phyloP scores from a whole-genome alignment of 1,140 invertebrate species.

The Pteromalus puparum region DNA sequence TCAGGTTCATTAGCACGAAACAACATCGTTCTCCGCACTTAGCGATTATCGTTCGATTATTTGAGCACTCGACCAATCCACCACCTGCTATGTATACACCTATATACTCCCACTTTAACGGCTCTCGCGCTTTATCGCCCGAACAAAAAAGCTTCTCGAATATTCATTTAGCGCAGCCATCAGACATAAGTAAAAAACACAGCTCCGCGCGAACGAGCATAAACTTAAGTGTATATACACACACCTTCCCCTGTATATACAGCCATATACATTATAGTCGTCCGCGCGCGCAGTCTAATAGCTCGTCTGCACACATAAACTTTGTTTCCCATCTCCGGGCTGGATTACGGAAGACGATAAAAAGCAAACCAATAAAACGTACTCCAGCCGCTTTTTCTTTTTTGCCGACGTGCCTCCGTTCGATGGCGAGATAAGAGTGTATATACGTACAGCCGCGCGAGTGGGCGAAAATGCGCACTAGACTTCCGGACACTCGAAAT shows the following conservation, averaged over 20 bases:
- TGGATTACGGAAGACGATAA: constrained; percentile 42
- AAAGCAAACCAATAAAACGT: constrained; percentile 44
- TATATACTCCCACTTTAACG: constrained; percentile 44
- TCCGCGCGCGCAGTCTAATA: constrained; percentile 24
- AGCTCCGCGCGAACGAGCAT: not conserved
- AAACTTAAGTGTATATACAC: constrained; percentile 26
- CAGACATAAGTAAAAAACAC: not conserved
- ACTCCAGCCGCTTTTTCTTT: constrained; percentile 8
- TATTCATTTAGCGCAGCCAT: constrained; percentile 10
- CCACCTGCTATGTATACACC: not conserved
- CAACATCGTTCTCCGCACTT: not conserved
- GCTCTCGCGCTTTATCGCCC: constrained; percentile 30
- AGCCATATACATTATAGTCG: constrained; percentile 11
- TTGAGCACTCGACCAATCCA: too few species aligned
- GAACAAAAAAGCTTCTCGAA: constrained; percentile 11
- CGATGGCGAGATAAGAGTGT: constrained; percentile 4
- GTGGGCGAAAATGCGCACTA: constrained; percentile 23
- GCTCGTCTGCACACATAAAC: constrained; percentile 41
- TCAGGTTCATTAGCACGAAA: too few species aligned
- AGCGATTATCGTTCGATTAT: not conserved
- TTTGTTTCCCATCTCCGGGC: constrained; percentile 43
- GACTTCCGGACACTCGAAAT: constrained; percentile 41
- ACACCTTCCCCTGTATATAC: not conserved
- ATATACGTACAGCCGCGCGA: too few species aligned
- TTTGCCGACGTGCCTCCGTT: not conserved